Conservation (phyloP, 2,797 vertebrate genomes). For the Hemitrygon akajei region DNA sequence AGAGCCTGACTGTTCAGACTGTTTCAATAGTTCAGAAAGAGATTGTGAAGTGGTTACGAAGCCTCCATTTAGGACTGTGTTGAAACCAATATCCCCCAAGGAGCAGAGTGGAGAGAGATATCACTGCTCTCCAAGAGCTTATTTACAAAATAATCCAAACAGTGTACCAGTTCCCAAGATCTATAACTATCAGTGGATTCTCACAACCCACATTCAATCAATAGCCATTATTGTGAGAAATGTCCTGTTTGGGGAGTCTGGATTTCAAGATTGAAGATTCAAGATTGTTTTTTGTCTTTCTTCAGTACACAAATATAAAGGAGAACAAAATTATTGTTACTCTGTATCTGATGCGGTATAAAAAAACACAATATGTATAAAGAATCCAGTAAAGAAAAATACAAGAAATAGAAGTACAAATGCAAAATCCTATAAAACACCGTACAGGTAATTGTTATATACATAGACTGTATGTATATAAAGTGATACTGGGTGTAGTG, state of each 20-base stretch:
- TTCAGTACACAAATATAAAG: too few relatives aligned
- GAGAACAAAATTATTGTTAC: too few relatives aligned
- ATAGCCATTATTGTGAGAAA: slow-evolving; percentile 35
- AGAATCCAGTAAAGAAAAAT: too few relatives aligned
- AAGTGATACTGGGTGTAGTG: too few relatives aligned
- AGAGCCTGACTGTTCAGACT: slow-evolving; percentile 20
- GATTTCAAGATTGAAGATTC: not conserved
- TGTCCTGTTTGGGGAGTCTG: slow-evolving; percentile 19
- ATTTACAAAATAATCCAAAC: slow-evolving; percentile 35
- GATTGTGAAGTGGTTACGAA: slow-evolving; percentile 19
- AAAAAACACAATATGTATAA: too few relatives aligned
- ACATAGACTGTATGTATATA: too few relatives aligned
- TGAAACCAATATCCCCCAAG: slow-evolving; percentile 7
- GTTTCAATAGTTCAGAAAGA: slow-evolving; percentile 2
- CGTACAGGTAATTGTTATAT: too few relatives aligned
- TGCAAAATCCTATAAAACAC: too few relatives aligned
- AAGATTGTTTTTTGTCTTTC: too few relatives aligned
- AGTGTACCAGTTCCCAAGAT: slow-evolving; percentile 30
- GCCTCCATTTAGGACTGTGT: slow-evolving; percentile 28
- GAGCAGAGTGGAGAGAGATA: slow-evolving; percentile 32
- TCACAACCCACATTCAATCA: slow-evolving; percentile 29
- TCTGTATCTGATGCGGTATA: too few relatives aligned
- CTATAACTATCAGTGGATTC: slow-evolving; percentile 33
- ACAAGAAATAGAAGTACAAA: too few relatives aligned
- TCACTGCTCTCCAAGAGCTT: slow-evolving; percentile 28